Evolutionary conservation across 2,113 vertebrate genomes (phyloP).

Genomic region (Athene cunicularia): DNA sequence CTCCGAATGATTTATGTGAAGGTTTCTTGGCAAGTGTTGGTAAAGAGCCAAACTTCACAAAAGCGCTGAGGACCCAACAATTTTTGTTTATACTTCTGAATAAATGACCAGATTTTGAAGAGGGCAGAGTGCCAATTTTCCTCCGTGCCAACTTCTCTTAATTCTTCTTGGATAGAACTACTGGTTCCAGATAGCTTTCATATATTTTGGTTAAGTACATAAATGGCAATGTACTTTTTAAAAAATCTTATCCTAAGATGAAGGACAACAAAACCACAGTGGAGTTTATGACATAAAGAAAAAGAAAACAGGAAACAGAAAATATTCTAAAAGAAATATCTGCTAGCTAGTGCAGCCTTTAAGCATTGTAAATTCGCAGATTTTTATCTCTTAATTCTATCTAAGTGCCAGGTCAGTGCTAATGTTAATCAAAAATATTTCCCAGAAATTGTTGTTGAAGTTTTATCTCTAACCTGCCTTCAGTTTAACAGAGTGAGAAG

Average conservation of each 20-base stretch:
- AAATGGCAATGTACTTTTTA: not conserved
- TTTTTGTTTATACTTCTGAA: not conserved
- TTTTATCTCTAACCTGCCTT: conserved; percentile 39
- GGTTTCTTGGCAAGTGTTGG: not conserved
- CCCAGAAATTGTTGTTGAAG: conserved; percentile 36
- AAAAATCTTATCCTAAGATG: not conserved
- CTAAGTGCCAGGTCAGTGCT: not conserved
- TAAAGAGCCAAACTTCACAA: not conserved
- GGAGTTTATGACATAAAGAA: not conserved
- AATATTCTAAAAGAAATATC: not conserved
- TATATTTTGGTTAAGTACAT: not conserved
- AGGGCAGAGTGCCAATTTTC: not conserved
- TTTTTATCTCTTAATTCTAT: not conserved
- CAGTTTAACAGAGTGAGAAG: not conserved
- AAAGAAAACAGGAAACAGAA: not conserved
- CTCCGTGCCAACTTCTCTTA: not conserved
- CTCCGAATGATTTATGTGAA: conserved; percentile 17
- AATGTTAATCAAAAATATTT: not conserved
- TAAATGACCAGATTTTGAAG: conserved; percentile 22
- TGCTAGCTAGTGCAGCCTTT: not conserved
- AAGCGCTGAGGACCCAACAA: not conserved
- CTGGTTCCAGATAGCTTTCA: not conserved
- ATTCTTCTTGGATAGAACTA: not conserved
- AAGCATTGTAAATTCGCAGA: not conserved
- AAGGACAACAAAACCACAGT: not conserved